phyloP scores from a whole-genome alignment of 2,888 invertebrate species.

The Cacoxenus indagator region DNA sequence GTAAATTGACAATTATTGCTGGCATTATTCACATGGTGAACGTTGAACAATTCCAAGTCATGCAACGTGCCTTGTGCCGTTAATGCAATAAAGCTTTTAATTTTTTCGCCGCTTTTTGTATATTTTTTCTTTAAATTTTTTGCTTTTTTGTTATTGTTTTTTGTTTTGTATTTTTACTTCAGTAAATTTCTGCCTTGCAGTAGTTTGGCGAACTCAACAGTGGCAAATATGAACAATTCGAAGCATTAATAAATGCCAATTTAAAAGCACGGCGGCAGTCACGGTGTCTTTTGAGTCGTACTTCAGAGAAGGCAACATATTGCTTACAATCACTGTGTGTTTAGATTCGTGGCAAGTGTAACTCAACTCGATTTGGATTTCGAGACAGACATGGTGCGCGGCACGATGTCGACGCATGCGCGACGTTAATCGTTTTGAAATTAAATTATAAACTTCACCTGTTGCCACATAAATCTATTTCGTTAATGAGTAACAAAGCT shows the following conservation, averaged over 20 bases:
- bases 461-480: constrained; percentile 21
- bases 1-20: constrained; percentile 12
- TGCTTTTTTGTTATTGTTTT: not conserved
- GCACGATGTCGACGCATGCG: constrained; percentile 9
- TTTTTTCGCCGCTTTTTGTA: not conserved
- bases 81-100: constrained; percentile 6
- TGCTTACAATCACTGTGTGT: not conserved
- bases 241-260: constrained; percentile 22
- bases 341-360: not conserved
- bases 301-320: not conserved
- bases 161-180: not conserved
- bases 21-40: constrained; percentile 3
- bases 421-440: constrained; percentile 15
- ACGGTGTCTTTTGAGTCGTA: not conserved
- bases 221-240: constrained; percentile 15
- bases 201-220: constrained; percentile 4
- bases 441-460: constrained; percentile 22
- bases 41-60: not conserved
- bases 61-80: not conserved
- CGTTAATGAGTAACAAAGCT: constrained; percentile 21
- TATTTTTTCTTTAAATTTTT: not conserved
- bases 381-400: not conserved
- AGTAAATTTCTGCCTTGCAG: not conserved
- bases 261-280: constrained; percentile 14
- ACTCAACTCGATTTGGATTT: not conserved